Evolutionary conservation across 2,113 vertebrate species (phyloP).

Genomic region (Malurus elegans): DNA sequence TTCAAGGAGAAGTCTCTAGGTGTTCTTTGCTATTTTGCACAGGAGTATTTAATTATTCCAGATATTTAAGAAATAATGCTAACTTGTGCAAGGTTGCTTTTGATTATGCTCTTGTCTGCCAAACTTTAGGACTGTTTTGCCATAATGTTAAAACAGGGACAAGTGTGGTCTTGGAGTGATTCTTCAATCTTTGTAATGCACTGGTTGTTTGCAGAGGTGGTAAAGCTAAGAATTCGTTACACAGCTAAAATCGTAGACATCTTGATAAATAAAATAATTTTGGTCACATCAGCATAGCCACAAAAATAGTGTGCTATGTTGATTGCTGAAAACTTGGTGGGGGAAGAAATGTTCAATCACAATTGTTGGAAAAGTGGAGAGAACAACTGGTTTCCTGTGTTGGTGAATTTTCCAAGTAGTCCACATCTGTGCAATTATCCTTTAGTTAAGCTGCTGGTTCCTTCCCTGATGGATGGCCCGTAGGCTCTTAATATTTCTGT

Average conservation of each 20-base stretch:
- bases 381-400: background rate
- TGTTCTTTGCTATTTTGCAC: background rate
- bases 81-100: background rate
- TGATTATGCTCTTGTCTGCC: background rate
- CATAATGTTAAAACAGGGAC: background rate
- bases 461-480: background rate
- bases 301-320: background rate
- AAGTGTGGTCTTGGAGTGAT: background rate
- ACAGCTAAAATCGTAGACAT: background rate
- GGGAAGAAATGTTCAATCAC: background rate
- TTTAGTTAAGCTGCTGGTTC: background rate
- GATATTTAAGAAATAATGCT: background rate
- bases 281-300: background rate
- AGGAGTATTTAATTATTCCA: background rate
- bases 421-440: background rate
- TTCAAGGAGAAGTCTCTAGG: background rate
- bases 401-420: background rate
- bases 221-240: background rate
- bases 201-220: background rate
- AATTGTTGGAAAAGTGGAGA: background rate
- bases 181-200: background rate
- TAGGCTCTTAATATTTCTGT: background rate
- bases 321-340: background rate
- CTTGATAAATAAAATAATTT: background rate
- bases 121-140: background rate